Percentiles rank a stretch among this genome's conserved stretches.
These are phyloP conservation scores for Hylyphantes graminicola DNA, from an alignment of 1,140 invertebrate genomes.

Conservation along the genomic window DNA sequence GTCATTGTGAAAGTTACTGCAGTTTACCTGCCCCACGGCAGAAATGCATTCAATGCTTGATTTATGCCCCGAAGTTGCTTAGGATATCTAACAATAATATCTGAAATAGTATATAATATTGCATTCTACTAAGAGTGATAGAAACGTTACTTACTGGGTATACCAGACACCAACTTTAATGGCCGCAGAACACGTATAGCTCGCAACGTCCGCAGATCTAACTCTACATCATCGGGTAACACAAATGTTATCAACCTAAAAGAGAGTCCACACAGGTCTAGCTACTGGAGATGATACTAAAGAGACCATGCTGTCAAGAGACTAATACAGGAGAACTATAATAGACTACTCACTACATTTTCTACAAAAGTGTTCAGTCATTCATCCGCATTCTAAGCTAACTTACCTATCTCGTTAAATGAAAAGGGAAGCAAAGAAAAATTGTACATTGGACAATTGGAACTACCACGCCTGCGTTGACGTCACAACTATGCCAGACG, in stretches of 20 bases:
- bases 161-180: slow-evolving; percentile 76
- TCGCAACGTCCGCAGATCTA: slow-evolving; percentile 72
- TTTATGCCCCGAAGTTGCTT: no score
- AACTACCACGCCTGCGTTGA: no score
- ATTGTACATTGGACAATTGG: no score
- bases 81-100: no score
- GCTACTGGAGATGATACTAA: slow-evolving; percentile 42
- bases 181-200: slow-evolving; percentile 74
- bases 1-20: no score
- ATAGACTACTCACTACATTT: not conserved
- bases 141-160: slow-evolving; percentile 72
- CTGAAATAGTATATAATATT: no score
- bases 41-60: no score
- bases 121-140: no score
- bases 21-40: no score
- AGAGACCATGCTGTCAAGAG: slow-evolving; percentile 17
- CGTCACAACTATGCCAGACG: no score
- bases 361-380: slow-evolving; percentile 24
- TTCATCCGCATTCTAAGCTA: not conserved
- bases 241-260: slow-evolving; percentile 63
- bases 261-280: slow-evolving; percentile 36
- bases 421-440: no score
- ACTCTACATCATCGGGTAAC: slow-evolving; percentile 60
- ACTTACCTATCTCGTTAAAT: no score
- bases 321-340: not conserved